Evolutionary conservation across 1,140 invertebrate genomes (phyloP).

Genomic region (Neodiprion pinetum): DNA sequence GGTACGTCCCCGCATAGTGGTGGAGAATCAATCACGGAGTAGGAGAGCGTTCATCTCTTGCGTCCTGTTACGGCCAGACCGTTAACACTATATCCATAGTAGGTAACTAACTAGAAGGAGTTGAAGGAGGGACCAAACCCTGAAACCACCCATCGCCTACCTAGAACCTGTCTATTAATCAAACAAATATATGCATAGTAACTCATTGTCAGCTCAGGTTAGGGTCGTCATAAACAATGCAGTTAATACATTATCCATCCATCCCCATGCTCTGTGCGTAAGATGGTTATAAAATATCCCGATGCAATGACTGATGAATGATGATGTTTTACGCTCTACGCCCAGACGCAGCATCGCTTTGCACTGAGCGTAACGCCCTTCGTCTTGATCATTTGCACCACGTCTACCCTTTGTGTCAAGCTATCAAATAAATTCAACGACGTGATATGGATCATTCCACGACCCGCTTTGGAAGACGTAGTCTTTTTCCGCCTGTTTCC

Average conservation of each 20-base stretch:
- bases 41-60: neutral
- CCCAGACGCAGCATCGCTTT: no score
- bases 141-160: no score
- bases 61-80: neutral
- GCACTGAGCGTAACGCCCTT: no score
- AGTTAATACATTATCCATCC: neutral
- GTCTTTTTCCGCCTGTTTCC: no score
- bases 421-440: no score
- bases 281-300: neutral
- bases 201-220: constrained; percentile 7
- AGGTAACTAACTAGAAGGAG: neutral
- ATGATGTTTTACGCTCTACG: neutral
- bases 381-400: no score
- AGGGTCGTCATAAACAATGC: constrained; percentile 4
- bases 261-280: neutral
- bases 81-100: neutral
- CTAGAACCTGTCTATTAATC: neutral
- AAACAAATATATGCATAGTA: constrained; percentile 8
- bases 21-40: neutral
- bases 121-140: no score
- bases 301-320: neutral
- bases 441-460: no score
- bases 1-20: neutral
- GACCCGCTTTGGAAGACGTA: no score
- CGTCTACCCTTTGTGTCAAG: no score